phyloP scores from a whole-genome alignment of 2,797 vertebrate genomes.

The Sebastes glaucus region DNA sequence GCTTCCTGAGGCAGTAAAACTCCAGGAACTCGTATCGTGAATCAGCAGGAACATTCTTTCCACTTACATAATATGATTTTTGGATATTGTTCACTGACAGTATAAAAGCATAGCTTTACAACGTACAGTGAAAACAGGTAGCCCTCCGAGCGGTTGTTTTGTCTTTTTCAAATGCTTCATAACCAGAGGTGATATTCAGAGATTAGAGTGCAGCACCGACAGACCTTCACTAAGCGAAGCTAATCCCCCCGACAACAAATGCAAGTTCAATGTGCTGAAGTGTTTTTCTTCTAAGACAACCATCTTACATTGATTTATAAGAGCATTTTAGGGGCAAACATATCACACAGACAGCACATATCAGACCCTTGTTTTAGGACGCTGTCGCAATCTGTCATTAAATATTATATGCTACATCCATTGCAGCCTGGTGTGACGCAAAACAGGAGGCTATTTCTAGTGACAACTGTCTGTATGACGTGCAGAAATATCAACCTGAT shows the following conservation, averaged over 20 bases:
- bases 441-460: constrained; percentile 16
- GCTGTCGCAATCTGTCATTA: constrained; percentile 10
- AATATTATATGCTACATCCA: constrained; percentile 13
- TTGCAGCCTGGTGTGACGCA: constrained; percentile 3
- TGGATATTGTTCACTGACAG: neutral
- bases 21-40: constrained; percentile 20
- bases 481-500: constrained; percentile 2
- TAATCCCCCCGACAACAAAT: neutral
- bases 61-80: constrained; percentile 15
- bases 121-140: neutral
- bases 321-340: neutral
- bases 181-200: neutral
- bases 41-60: constrained; percentile 24
- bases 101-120: neutral
- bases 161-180: neutral
- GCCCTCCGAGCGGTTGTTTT: neutral
- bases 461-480: neutral
- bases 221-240: neutral
- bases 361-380: constrained; percentile 8
- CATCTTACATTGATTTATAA: neutral
- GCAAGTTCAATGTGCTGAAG: neutral
- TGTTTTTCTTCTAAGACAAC: neutral
- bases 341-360: neutral
- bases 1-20: constrained; percentile 39
- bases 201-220: neutral